These are phyloP conservation scores for Portevinia maculata DNA, from an alignment of 2,888 invertebrate genomes.

Conservation along the genomic window DNA sequence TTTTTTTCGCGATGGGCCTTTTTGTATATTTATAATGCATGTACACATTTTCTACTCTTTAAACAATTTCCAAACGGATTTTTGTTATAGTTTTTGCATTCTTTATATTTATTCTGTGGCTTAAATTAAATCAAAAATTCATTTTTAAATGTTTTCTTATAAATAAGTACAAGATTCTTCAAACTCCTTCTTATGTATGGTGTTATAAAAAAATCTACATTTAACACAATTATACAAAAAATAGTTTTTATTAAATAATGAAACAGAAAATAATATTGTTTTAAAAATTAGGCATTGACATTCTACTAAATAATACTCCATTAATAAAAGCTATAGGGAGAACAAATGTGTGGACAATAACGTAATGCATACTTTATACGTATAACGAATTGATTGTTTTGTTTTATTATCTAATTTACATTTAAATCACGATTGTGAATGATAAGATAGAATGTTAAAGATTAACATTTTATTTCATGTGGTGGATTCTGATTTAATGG, in stretches of 20 bases:
- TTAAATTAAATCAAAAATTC: conserved; percentile 6
- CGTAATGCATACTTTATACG: not conserved
- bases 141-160: conserved; percentile 4
- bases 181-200: not conserved
- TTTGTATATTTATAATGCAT: too few relatives aligned
- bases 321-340: conserved; percentile 3
- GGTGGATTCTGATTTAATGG: not conserved
- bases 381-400: not conserved
- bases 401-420: not conserved
- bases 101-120: conserved; percentile 11
- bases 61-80: too few relatives aligned
- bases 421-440: not conserved
- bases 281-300: conserved; percentile 18
- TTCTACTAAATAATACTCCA: conserved; percentile 27
- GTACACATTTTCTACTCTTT: too few relatives aligned
- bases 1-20: too few relatives aligned
- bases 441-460: not conserved
- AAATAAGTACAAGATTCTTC: not conserved
- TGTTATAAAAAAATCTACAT: not conserved
- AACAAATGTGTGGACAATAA: not conserved
- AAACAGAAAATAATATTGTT: not conserved
- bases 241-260: not conserved
- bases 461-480: not conserved
- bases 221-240: not conserved
- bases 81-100: not conserved